A percentile compares a stretch with the other conserved stretches of the same genome.
These are phyloP conservation scores for Sebastolobus alascanus DNA, from an alignment of 2,797 vertebrate genomes.

Conservation along the genomic window DNA sequence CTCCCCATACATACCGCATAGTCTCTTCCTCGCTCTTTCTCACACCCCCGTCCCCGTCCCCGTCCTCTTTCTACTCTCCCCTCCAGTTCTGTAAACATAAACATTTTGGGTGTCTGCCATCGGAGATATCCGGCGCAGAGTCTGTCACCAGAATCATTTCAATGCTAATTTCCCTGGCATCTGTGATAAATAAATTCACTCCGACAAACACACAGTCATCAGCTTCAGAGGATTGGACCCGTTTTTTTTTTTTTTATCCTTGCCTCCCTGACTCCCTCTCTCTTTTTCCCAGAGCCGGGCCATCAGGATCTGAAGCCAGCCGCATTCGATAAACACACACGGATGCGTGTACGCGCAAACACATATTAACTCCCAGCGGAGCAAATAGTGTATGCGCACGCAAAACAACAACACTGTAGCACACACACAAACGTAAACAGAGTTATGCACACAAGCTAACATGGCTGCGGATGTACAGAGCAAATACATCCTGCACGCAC, in stretches of 20 bases:
- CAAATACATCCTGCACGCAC: not conserved
- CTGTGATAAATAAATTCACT: conserved; percentile 80
- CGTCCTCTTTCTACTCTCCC: conserved; percentile 38
- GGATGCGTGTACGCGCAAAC: conserved; percentile 29
- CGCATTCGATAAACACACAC: conserved; percentile 59
- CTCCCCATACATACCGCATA: conserved; percentile 23
- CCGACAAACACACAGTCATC: conserved; percentile 79
- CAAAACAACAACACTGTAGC: conserved; percentile 35
- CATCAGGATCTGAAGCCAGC: conserved; percentile 67
- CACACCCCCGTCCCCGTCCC: conserved; percentile 23
- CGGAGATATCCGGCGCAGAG: conserved; percentile 68
- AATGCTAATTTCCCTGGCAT: conserved; percentile 83
- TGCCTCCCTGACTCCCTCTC: conserved; percentile 10
- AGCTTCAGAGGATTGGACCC: conserved; percentile 75
- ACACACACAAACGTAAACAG: not conserved
- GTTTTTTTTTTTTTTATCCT: conserved; percentile 42
- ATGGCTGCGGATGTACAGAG: not conserved
- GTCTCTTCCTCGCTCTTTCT: conserved; percentile 25
- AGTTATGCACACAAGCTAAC: conserved; percentile 30
- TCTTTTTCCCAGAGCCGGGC: conserved; percentile 46
- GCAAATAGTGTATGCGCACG: conserved; percentile 51
- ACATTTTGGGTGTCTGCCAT: conserved; percentile 78
- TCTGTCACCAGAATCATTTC: conserved; percentile 82
- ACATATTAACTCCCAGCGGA: conserved; percentile 51
- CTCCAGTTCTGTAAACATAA: conserved; percentile 69